Percentiles rank a stretch among this genome's conserved stretches.
phyloP scores from a whole-genome alignment of 2,113 vertebrate species.

The Panthera leo region DNA sequence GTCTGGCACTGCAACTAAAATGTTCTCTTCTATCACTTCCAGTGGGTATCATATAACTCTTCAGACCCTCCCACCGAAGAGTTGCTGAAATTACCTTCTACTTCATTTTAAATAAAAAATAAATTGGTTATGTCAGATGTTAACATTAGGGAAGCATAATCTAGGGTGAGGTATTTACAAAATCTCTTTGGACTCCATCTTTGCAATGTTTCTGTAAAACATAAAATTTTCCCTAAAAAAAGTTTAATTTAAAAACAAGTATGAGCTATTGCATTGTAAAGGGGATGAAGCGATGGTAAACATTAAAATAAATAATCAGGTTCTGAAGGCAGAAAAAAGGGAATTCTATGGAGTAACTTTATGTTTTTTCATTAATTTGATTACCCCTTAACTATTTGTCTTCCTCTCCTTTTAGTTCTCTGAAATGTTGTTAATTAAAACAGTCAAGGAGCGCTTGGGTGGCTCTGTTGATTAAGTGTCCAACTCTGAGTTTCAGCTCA shows the following conservation, averaged over 20 bases:
- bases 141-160: background rate
- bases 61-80: background rate
- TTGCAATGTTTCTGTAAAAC: background rate
- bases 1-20: background rate
- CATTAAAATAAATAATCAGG: background rate
- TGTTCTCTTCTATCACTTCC: background rate
- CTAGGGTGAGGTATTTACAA: background rate
- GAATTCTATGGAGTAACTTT: background rate
- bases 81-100: conserved; percentile 14
- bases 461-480: no score
- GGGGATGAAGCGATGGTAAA: background rate
- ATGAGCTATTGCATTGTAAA: background rate
- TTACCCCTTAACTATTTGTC: background rate
- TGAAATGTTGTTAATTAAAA: background rate
- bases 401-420: background rate
- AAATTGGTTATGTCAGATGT: background rate
- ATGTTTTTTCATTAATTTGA: background rate
- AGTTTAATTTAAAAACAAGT: background rate
- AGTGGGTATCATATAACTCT: background rate
- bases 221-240: background rate
- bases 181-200: background rate
- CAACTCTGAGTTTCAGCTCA: no score
- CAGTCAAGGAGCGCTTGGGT: background rate
- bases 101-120: conserved; percentile 9
- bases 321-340: background rate